Evolutionary conservation across 2,113 vertebrate genomes (phyloP), one percentile per base, ranked within the genome.

Genomic region (Malurus elegans): DNA sequence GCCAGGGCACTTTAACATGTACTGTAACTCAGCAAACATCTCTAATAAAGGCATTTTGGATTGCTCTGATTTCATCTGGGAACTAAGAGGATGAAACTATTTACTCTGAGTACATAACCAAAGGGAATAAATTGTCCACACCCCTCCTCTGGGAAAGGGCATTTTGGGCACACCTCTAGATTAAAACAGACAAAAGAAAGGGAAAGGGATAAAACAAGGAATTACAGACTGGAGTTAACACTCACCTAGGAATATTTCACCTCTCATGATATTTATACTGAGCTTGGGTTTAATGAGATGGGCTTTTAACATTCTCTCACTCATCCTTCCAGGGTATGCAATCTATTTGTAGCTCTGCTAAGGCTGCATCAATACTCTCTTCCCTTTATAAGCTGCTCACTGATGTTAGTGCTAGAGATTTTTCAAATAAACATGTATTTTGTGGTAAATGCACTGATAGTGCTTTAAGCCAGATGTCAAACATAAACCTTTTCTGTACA

Each of bases 141-240:
- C 3, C 17, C 29, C 18, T 31, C 61, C 36, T 50, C 44, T 28
- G 14, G 32, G 13, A 92, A 85, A 76, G 9, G 9, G 9, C 34
- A 40, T n/a, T 66, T 50, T 21, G 40, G 34, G 18, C 34, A 82
- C 16, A 57, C 0, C 9, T 3, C 26, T 25, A 32, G 14, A 62
- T 6, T 17, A 18, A 12, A 44, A 32, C 0, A 8, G 25, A 8
- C 14, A 19, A 19, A 56, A 44, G 7, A 6, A 16, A 14, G 2
- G 3, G 2, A 4, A 42, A 16, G 6, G 5, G 21, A 17, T 4
- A 7, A 72, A 64, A 70, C 11, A 71, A 10, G n/a, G 24, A n/a
- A 67, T 51, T 56, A 53, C 3, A 51, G 31, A 6, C 10, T 70
- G 72, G 26, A 82, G 20, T 42, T 38, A 71, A 38, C 45, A 57